Base-by-base conservation (phyloP, 2,797 vertebrate genomes). In the Hippocampus kuda region DNA sequence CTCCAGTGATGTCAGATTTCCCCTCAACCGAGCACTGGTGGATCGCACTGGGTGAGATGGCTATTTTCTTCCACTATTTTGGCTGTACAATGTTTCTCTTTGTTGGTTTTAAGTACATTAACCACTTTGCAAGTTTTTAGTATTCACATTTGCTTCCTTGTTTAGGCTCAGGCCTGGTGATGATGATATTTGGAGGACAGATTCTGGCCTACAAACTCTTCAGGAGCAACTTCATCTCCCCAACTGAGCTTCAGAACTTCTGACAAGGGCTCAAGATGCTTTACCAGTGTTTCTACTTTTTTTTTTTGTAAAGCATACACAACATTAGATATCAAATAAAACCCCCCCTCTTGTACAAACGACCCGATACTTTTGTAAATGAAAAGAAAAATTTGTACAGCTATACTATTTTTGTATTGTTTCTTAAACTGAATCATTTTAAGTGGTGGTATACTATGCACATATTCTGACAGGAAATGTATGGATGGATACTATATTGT, bases 151-250 rank as follows among this genome's bases (percentile, higher is more conserved):
- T 4, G 13, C 24, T n/a, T 53, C 8, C 18, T 48, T 30, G 51
- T 34, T 38, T 79, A 96, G 94, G 93, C 78, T 91, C 88, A 34
- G 91, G 94, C 67, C 83, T 97, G 78, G 88, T 92, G 85, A 90
- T 93, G 89, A 94, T 97, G 94, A 92, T 94, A 82, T 91, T 90
- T 72, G 90, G 89, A 79, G 93, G 93, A 77, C 93, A 98, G 84
- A 88, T 93, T 62, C 84, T 93, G 86, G 93, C 94, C 72, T 92
- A 93, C 74, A 92, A 77, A 86, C 91, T 97, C 73, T 96, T 93
- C 87, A 93, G 92, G 84, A 91, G 89, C 81, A 94, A 95, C 81
- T 94, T 95, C 81, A 93, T 96, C 61, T 92, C 93, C 81, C 92
- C 93, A 0, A 84, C 80, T 61, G 91, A 92, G 46, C 89, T 92